A percentile compares a stretch with the other conserved stretches of the same genome.
Evolutionary conservation across 2,797 vertebrate genomes (phyloP).

Genomic region (Bovichtus diacanthus): DNA sequence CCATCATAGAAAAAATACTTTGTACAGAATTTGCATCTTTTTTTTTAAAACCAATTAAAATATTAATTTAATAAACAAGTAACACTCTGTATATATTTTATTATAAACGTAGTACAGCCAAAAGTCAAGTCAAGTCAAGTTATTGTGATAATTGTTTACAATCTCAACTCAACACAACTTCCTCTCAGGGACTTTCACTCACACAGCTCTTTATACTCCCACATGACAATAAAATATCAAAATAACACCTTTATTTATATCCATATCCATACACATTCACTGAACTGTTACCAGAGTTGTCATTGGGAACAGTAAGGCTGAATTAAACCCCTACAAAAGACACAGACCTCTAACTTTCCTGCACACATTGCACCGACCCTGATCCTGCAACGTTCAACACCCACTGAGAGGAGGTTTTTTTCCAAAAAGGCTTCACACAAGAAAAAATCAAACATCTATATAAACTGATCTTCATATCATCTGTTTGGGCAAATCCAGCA

Average conservation of each 20-base stretch:
- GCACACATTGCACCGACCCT: constrained; percentile 54
- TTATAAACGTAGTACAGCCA: constrained; percentile 24
- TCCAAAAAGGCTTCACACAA: constrained; percentile 54
- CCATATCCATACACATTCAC: constrained; percentile 10
- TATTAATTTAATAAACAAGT: constrained; percentile 22
- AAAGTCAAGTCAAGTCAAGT: constrained; percentile 45
- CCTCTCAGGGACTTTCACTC: constrained; percentile 23
- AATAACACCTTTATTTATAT: constrained; percentile 36
- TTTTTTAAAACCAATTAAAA: constrained; percentile 44
- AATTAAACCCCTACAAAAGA: constrained; percentile 23
- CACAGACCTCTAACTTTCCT: constrained; percentile 10
- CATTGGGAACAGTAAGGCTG: constrained; percentile 53
- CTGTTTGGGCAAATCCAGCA: constrained; percentile 72
- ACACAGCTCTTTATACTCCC: constrained; percentile 12
- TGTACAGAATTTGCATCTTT: constrained; percentile 30
- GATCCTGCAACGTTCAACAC: constrained; percentile 25
- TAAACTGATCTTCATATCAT: constrained; percentile 61
- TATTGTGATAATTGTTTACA: constrained; percentile 19
- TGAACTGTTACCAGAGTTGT: constrained; percentile 31
- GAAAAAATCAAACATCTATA: constrained; percentile 26
- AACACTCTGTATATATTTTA: constrained; percentile 5
- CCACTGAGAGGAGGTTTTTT: constrained; percentile 39
- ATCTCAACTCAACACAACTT: constrained; percentile 18
- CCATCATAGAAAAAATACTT: constrained; percentile 55
- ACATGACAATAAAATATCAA: constrained; percentile 28